Evolutionary conservation across 2,888 invertebrate genomes (phyloP).

Genomic region (Slavum lentiscoides): DNA sequence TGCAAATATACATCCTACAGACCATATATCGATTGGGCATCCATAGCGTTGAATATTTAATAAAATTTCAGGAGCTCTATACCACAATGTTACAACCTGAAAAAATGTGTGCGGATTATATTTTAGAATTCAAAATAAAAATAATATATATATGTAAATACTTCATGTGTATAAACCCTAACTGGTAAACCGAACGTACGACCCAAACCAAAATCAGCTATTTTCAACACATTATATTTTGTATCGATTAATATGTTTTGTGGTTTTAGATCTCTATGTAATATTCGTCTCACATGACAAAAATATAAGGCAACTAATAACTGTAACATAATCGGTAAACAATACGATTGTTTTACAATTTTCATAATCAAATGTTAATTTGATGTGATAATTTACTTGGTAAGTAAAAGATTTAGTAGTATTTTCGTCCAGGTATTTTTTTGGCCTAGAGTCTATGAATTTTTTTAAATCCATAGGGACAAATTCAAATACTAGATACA

Average conservation of each 20-base stretch:
- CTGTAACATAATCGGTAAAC: neutral
- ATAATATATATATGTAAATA: conserved; percentile 60
- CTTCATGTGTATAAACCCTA: conserved; percentile 95
- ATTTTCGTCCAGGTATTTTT: conserved; percentile 38
- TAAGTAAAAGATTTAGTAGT: conserved; percentile 52
- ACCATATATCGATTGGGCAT: conserved; percentile 99
- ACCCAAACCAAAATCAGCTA: conserved; percentile 98
- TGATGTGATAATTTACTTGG: conserved; percentile 30
- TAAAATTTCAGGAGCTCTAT: conserved; percentile 85
- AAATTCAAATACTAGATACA: conserved; percentile 49
- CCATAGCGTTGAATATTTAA: conserved; percentile 95
- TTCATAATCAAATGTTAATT: neutral
- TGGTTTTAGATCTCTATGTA: conserved; percentile 96
- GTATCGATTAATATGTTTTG: conserved; percentile 95
- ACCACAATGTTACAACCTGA: conserved; percentile 28
- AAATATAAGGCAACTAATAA: conserved; percentile 63
- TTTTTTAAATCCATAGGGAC: conserved; percentile 42
- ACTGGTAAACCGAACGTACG: conserved; percentile 97
- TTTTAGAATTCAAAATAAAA: conserved; percentile 2
- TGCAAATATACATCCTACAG: conserved; percentile 95
- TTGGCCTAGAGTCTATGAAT: conserved; percentile 63
- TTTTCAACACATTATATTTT: conserved; percentile 83
- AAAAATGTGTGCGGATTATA: neutral
- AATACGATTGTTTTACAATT: no score
- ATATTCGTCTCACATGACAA: conserved; percentile 84